Conservation (phyloP, 2,888 invertebrate species). For the Athrips mouffetella region DNA sequence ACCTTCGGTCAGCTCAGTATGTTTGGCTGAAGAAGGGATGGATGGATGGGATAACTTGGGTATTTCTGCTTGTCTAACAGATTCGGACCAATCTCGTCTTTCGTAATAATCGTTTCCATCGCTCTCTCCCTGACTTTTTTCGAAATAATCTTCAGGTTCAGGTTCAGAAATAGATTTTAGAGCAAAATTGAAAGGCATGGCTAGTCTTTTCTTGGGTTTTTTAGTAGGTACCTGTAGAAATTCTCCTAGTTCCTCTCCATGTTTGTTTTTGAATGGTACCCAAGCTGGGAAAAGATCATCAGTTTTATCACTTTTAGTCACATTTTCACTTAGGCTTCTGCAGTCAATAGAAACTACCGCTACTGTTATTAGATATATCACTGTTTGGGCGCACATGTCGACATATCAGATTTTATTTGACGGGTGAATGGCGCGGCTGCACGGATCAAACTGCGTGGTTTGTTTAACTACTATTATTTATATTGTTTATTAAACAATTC, state of each 20-base stretch:
- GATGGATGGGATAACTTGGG: conserved; percentile 26
- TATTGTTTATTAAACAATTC: conserved; percentile 72
- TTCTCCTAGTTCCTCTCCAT: conserved; percentile 59
- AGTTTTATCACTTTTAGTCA: conserved; percentile 49
- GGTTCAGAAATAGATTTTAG: conserved; percentile 54
- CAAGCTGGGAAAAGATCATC: conserved; percentile 63
- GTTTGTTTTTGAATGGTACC: conserved; percentile 70
- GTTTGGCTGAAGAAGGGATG: no score
- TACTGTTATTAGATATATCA: background rate
- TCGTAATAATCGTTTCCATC: conserved; percentile 61
- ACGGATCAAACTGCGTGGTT: conserved; percentile 56
- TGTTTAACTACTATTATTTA: conserved; percentile 68
- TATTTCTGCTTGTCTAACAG: conserved; percentile 26
- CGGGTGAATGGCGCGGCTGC: conserved; percentile 43
- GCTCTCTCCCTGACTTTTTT: conserved; percentile 52
- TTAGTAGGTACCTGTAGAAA: conserved; percentile 49
- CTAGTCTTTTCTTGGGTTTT: conserved; percentile 63
- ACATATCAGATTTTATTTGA: conserved; percentile 30
- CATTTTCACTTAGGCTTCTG: conserved; percentile 29
- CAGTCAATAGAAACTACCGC: background rate
- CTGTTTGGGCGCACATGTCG: conserved; percentile 20
- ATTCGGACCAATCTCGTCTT: conserved; percentile 64
- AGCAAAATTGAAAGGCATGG: conserved; percentile 55
- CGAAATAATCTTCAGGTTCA: conserved; percentile 54
- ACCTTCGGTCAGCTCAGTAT: conserved; percentile 50